phyloP scores from a whole-genome alignment of 1,140 invertebrate species.

The Paraescarpia echinospica region DNA sequence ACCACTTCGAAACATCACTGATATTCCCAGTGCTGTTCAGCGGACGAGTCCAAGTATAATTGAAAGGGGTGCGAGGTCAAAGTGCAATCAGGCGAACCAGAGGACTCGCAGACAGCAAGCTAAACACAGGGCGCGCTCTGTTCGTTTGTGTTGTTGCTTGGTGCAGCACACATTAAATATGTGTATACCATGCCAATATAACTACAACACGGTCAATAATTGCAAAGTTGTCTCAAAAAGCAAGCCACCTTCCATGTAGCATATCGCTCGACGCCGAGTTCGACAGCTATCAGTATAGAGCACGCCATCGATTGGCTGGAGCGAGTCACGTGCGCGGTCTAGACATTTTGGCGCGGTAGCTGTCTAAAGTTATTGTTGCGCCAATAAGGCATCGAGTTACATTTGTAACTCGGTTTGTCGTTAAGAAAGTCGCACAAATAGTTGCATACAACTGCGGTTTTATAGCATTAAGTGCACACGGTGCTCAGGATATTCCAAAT shows the following conservation, averaged over 20 bases:
- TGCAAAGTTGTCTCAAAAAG: background rate
- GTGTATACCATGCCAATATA: background rate
- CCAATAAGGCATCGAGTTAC: slow-evolving; percentile 34
- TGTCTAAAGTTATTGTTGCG: slow-evolving; percentile 35
- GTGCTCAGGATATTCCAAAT: background rate
- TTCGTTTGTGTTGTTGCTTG: background rate
- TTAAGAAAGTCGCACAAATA: slow-evolving; percentile 18
- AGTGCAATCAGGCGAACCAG: background rate
- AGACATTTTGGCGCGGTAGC: slow-evolving; percentile 54
- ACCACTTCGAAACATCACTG: slow-evolving; percentile 4
- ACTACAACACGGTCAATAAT: slow-evolving; percentile 10
- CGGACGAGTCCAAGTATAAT: background rate
- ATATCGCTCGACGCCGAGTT: background rate
- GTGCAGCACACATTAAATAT: background rate
- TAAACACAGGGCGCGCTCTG: background rate
- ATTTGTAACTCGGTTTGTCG: background rate
- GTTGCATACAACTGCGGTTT: slow-evolving; percentile 2
- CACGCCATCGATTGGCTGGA: slow-evolving; percentile 41
- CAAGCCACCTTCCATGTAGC: background rate
- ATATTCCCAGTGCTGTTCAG: slow-evolving; percentile 4
- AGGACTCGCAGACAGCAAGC: background rate
- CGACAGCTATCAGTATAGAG: slow-evolving; percentile 31
- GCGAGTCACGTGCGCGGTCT: slow-evolving; percentile 50
- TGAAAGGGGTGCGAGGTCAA: background rate
- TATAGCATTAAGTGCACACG: slow-evolving; percentile 5